Evolutionary conservation across 2,797 vertebrate genomes (phyloP), one percentile per base, ranked within the genome.

Genomic region (Novumbra hubbsi): DNA sequence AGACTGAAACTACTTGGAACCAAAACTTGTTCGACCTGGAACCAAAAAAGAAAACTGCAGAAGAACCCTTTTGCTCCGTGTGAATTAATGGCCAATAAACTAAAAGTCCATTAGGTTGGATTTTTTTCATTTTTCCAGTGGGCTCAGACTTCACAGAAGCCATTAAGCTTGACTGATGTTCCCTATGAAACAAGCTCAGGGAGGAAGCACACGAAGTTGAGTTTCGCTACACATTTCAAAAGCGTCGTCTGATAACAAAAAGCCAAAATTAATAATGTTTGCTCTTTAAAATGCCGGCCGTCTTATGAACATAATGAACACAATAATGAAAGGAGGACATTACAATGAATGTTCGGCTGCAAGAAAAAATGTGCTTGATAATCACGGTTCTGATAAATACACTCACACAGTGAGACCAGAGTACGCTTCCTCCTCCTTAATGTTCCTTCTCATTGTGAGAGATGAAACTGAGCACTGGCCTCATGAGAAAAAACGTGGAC

Each of bases 261-360:
- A 21, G 55, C 21, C 21, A 60, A 60, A 21, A 60, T 60, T 60
- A 60, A 60, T 60, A 60, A 60, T 60, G 55, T 60, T 12, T 24
- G 55, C 21, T 60, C 55, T 60, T 60, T 60, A 60, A 60, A 60
- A 24, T 60, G 55, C 55, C 12, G 55, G 55, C 55, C 24, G 55
- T 24, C 21, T 60, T 60, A 14, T 60, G 21, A 60, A 60, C 21
- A 17, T 72, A 72, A 72, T 63, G 71, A 72, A 72, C 19, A 72
- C 27, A 17, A 19, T 72, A 72, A 72, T 62, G 71, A n/a, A 72
- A 32, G 38, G 38, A 45, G 71, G 71, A 72, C 55, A 63, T 55
- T 5, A 57, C 71, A 41, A 72, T 30, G 62, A 72, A 72, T 14
- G 55, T 60, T 60, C 3, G 24, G 21, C 55, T 24, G 55, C 55